A percentile compares a stretch with the other conserved stretches of the same genome.
Conservation (phyloP, 2,888 invertebrate genomes). For the Lasioglossum malachurum region DNA sequence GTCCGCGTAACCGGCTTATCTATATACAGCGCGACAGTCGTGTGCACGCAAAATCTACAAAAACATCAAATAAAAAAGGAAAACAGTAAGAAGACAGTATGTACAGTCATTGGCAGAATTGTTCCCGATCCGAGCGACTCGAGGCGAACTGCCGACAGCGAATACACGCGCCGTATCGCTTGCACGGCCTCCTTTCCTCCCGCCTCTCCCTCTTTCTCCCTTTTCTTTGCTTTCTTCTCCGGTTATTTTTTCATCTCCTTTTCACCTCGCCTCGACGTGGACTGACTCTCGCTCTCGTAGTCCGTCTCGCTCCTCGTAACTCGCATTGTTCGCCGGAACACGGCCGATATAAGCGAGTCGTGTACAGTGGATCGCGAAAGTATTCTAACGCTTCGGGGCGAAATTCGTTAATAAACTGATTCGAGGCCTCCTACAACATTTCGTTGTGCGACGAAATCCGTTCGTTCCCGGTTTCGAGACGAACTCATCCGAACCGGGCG, state of each 20-base stretch:
- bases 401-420: background rate
- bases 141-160: constrained; percentile 60
- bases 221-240: background rate
- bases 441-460: background rate
- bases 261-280: constrained; percentile 47
- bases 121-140: constrained; percentile 69
- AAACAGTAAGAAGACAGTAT: constrained; percentile 63
- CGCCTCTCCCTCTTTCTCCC: background rate
- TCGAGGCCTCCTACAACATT: background rate
- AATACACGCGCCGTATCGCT: constrained; percentile 28
- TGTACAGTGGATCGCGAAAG: constrained; percentile 49
- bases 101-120: constrained; percentile 81
- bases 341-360: constrained; percentile 47
- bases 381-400: constrained; percentile 29
- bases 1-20: background rate
- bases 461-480: background rate
- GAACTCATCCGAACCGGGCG: background rate
- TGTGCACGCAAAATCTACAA: constrained; percentile 66
- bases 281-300: constrained; percentile 52
- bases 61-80: background rate
- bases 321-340: constrained; percentile 59
- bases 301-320: constrained; percentile 55
- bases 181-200: constrained; percentile 27
- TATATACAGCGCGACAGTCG: constrained; percentile 67
- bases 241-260: constrained; percentile 16